phyloP scores from a whole-genome alignment of 2,797 vertebrate species.

The Lophotriccus pileatus region DNA sequence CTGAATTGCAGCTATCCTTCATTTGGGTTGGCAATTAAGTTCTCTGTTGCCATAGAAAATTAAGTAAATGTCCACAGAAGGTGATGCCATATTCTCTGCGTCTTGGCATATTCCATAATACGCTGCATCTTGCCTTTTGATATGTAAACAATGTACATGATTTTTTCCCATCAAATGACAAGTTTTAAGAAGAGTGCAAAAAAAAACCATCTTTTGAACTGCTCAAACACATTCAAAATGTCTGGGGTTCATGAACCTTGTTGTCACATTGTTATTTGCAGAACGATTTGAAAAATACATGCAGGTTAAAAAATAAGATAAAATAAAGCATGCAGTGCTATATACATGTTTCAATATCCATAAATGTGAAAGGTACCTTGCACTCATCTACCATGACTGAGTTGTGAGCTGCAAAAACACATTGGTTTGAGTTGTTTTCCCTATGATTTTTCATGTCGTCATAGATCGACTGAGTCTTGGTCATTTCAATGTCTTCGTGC shows the following conservation, averaged over 20 bases:
- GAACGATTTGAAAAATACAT: constrained; percentile 68
- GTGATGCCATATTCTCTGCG: constrained; percentile 41
- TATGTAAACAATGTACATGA: constrained; percentile 54
- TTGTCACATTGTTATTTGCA: constrained; percentile 67
- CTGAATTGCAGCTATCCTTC: constrained; percentile 25
- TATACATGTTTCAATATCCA: constrained; percentile 91
- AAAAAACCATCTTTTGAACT: constrained; percentile 25
- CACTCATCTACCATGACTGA: constrained; percentile 97
- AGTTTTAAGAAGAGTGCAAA: constrained; percentile 53
- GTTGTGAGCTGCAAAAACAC: constrained; percentile 96
- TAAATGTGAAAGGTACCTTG: constrained; percentile 97
- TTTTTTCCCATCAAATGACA: constrained; percentile 47
- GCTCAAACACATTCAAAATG: constrained; percentile 51
- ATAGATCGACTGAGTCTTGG: constrained; percentile 92
- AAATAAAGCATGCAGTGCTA: constrained; percentile 77
- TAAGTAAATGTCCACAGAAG: constrained; percentile 18
- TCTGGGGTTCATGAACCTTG: constrained; percentile 73
- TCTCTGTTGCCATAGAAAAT: constrained; percentile 43
- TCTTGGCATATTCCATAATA: constrained; percentile 43
- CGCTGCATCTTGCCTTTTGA: constrained; percentile 45
- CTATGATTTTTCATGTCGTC: constrained; percentile 98
- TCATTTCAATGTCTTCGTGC: constrained; percentile 94
- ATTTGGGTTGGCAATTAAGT: constrained; percentile 34
- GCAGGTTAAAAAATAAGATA: constrained; percentile 65
- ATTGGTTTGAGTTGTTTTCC: constrained; percentile 98